Evolutionary conservation across 2,113 vertebrate species (phyloP).

Genomic region (Cyprinodon brontotheroides): DNA sequence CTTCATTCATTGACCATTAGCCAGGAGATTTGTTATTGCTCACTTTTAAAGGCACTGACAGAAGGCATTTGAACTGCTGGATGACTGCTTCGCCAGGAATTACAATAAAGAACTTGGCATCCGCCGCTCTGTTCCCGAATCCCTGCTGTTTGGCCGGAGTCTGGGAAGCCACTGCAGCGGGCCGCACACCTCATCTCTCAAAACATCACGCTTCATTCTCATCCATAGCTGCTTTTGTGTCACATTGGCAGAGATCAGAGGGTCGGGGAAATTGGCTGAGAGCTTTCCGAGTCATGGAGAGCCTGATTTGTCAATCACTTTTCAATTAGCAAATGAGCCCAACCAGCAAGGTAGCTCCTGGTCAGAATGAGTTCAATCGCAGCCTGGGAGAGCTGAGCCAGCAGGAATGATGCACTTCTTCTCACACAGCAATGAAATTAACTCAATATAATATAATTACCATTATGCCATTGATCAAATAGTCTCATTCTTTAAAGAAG

Average conservation of each 20-base stretch:
- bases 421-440: constrained; percentile 56
- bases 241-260: constrained; percentile 8
- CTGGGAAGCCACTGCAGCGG: constrained; percentile 25
- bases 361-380: constrained; percentile 15
- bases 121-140: constrained; percentile 22
- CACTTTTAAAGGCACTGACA: constrained; percentile 57
- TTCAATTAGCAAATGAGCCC: constrained; percentile 75
- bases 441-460: constrained; percentile 62
- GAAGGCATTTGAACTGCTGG: constrained; percentile 43
- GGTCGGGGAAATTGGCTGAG: constrained; percentile 50
- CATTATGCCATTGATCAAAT: constrained; percentile 51
- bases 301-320: constrained; percentile 68
- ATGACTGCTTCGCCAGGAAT: constrained; percentile 50
- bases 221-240: background rate
- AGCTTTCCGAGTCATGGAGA: constrained; percentile 62
- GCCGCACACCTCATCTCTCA: constrained; percentile 25
- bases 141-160: constrained; percentile 12
- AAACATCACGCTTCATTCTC: constrained; percentile 21
- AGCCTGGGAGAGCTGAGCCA: constrained; percentile 58
- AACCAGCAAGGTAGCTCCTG: constrained; percentile 10
- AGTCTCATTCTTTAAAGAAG: constrained; percentile 10
- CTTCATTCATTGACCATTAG: constrained; percentile 72
- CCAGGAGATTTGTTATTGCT: constrained; percentile 72
- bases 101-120: constrained; percentile 36
- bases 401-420: constrained; percentile 48